Evolutionary conservation across 2,113 vertebrate genomes (phyloP).

Genomic region (Phylloscopus whistleri): DNA sequence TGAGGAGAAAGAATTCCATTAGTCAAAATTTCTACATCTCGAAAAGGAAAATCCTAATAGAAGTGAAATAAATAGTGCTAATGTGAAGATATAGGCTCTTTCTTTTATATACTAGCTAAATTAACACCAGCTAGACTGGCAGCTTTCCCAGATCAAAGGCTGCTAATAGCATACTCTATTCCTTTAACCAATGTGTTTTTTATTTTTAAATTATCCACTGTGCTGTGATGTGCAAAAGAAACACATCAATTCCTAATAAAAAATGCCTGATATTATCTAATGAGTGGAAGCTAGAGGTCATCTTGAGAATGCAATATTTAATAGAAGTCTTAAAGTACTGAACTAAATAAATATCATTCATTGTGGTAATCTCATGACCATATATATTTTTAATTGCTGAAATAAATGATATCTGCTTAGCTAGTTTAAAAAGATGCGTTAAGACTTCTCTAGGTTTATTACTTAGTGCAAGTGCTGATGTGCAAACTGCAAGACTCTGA

Average conservation of each 20-base stretch:
- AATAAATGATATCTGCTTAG: constrained; percentile 59
- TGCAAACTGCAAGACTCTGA: constrained; percentile 36
- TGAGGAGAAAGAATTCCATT: background rate
- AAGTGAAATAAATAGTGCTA: constrained; percentile 4
- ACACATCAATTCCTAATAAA: constrained; percentile 51
- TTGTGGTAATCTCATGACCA: constrained; percentile 5
- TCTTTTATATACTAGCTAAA: constrained; percentile 10
- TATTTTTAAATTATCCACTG: constrained; percentile 15
- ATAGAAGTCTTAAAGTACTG: constrained; percentile 2
- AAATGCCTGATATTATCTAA: constrained; percentile 42
- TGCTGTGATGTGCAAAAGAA: constrained; percentile 31
- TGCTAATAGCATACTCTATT: constrained; percentile 20
- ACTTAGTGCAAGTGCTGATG: constrained; percentile 37
- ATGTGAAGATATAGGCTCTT: background rate
- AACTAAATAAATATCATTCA: constrained; percentile 53
- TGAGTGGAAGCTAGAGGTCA: constrained; percentile 37
- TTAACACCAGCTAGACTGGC: constrained; percentile 23
- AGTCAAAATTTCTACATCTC: background rate
- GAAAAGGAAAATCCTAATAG: constrained; percentile 3
- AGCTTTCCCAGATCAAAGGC: constrained; percentile 59
- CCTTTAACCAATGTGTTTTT: background rate
- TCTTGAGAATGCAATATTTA: constrained; percentile 37
- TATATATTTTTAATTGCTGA: constrained; percentile 67
- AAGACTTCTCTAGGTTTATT: constrained; percentile 50
- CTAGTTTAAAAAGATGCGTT: constrained; percentile 37